These are phyloP conservation scores for Rhineura floridana DNA, from an alignment of 2,113 vertebrate genomes.

Conservation along the genomic window DNA sequence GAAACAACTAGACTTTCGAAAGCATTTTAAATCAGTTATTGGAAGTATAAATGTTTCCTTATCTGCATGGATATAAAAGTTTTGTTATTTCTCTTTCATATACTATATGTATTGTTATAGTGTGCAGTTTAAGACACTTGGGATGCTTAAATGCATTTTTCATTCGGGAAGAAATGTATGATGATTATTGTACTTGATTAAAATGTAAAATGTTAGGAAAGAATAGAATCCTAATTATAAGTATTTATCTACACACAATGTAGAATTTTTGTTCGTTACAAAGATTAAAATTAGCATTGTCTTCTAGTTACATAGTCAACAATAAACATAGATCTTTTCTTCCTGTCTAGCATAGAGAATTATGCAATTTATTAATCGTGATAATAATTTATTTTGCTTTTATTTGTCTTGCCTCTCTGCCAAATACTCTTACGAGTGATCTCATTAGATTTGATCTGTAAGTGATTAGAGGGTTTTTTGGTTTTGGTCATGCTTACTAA, in stretches of 20 bases:
- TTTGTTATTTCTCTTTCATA: not conserved
- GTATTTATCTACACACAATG: not conserved
- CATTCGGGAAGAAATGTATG: not conserved
- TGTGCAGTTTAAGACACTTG: not conserved
- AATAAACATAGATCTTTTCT: not conserved
- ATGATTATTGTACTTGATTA: not conserved
- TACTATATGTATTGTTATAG: not conserved
- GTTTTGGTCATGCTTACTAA: not conserved
- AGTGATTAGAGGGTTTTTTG: not conserved
- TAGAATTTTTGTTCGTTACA: not conserved
- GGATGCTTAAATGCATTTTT: not conserved
- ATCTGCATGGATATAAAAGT: not conserved
- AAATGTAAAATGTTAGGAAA: conserved; percentile 13
- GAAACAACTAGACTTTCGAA: not conserved
- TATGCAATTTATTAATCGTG: not conserved
- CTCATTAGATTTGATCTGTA: not conserved
- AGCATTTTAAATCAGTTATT: not conserved
- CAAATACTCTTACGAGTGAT: not conserved
- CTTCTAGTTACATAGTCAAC: not conserved
- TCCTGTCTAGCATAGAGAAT: not conserved
- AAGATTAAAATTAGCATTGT: conserved; percentile 12
- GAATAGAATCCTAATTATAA: not conserved
- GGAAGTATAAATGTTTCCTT: not conserved
- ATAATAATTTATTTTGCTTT: conserved; percentile 4
- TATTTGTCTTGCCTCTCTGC: not conserved